Percentiles rank a stretch among this genome's conserved stretches.
phyloP scores from a whole-genome alignment of 2,113 vertebrate genomes.

The Gymnocephalus cernua region DNA sequence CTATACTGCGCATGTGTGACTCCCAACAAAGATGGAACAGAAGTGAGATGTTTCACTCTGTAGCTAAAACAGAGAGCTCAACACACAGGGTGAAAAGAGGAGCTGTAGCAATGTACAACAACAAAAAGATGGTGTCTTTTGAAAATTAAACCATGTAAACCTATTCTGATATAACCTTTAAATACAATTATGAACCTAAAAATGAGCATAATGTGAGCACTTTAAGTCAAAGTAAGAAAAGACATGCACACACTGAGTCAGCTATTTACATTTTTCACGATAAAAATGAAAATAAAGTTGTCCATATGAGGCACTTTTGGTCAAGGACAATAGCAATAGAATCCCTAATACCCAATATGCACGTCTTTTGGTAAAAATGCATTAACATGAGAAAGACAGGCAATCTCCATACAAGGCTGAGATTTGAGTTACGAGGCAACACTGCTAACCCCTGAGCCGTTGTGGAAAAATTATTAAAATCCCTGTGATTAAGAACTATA shows the following conservation, averaged over 20 bases:
- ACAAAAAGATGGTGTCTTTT: too few species aligned
- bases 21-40: too few species aligned
- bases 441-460: neutral
- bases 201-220: too few species aligned
- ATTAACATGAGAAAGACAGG: neutral
- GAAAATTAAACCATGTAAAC: too few species aligned
- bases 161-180: too few species aligned
- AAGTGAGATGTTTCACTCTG: too few species aligned
- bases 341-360: neutral
- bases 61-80: too few species aligned
- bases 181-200: too few species aligned
- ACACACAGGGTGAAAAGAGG: too few species aligned
- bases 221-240: neutral
- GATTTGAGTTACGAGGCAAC: neutral
- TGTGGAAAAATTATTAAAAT: slow-evolving; percentile 3
- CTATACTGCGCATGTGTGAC: too few species aligned
- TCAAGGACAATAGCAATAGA: neutral
- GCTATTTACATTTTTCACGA: neutral
- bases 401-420: neutral
- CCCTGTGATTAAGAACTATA: neutral
- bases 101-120: too few species aligned
- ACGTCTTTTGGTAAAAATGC: neutral
- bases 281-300: neutral
- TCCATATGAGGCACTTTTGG: neutral
- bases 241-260: neutral